Base-by-base conservation (phyloP, 2,113 vertebrate species). In the Oenanthe oenanthe region DNA sequence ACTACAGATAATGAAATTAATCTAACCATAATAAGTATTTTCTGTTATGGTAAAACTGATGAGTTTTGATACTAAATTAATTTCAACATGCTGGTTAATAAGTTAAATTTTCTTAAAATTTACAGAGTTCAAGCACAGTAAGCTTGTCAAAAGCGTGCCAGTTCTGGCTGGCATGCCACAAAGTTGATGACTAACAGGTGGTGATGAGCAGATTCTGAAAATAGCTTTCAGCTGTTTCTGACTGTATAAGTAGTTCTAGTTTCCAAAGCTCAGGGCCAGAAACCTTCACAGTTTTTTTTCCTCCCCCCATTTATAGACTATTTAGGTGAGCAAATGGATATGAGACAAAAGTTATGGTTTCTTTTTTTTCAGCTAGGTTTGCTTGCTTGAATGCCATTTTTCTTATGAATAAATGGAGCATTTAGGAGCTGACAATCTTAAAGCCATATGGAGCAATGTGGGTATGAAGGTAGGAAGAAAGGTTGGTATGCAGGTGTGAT, bases 401-500 rank as follows among this genome's bases (percentile, higher is more conserved):
- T 73, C 25, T 5, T 48, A 17, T 17, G 7, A 24, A 26, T 65
- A 56, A 14, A n/a, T 65, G 4, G 4, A 68, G 1, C 36, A 17
- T 53, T 61, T 42, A 66, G 36, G 42, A 88, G 29, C 1, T 45
- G 19, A 10, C 7, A 45, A 4, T 51, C 14, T 57, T 53, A 57
- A 84, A 80, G 17, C 12, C 7, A 28, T 18, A 18, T 1, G 7
- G 62, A 85, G 6, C 4, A 57, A 26, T 34, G 8, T 13, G 54
- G 16, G 6, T 43, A 38, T 12, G 13, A 56, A 61, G 4, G 5
- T 9, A 74, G 36, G 14, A 81, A 54, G 28, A 45, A 67, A 66
- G 7, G 1, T 1, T 85, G 6, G 2, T 15, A 17, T 2, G 3
- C 45, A 63, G 5, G 10, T 60, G 21, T 74, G 8, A 42, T 5